A percentile compares a stretch with the other conserved stretches of the same genome.
Conservation (phyloP, 2,797 vertebrate species). For the Xerus rutilus region DNA sequence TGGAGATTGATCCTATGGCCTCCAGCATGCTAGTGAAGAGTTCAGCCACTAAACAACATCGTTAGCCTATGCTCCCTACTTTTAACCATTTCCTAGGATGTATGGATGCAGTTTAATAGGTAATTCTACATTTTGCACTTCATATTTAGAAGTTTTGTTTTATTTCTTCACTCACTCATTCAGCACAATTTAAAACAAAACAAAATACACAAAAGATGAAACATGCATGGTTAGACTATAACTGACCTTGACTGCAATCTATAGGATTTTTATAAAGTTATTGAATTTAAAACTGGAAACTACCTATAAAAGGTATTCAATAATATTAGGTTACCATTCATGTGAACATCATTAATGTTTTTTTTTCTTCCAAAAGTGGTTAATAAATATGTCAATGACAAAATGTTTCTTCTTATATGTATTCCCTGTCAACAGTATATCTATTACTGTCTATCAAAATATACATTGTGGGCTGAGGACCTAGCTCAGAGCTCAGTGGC, state of each 20-base stretch:
- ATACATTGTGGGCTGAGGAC: neutral
- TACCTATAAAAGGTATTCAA: neutral
- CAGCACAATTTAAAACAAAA: neutral
- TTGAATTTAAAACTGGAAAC: neutral
- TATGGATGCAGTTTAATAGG: neutral
- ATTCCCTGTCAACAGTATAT: neutral
- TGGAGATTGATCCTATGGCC: neutral
- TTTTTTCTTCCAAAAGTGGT: neutral
- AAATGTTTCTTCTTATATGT: neutral
- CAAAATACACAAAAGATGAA: neutral
- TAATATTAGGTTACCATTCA: neutral
- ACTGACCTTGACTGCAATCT: neutral
- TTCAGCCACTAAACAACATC: neutral
- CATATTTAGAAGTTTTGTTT: neutral
- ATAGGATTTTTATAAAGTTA: neutral
- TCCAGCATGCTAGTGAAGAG: neutral
- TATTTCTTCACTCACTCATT: neutral
- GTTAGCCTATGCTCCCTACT: too few relatives aligned
- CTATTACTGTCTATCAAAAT: neutral
- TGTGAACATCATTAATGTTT: neutral
- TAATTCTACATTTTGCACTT: neutral
- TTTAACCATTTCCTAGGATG: neutral
- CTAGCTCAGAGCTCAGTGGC: neutral
- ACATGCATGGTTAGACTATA: too few relatives aligned
- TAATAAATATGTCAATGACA: neutral